phyloP scores from a whole-genome alignment of 2,797 vertebrate species.

The Muscicapa striata region DNA sequence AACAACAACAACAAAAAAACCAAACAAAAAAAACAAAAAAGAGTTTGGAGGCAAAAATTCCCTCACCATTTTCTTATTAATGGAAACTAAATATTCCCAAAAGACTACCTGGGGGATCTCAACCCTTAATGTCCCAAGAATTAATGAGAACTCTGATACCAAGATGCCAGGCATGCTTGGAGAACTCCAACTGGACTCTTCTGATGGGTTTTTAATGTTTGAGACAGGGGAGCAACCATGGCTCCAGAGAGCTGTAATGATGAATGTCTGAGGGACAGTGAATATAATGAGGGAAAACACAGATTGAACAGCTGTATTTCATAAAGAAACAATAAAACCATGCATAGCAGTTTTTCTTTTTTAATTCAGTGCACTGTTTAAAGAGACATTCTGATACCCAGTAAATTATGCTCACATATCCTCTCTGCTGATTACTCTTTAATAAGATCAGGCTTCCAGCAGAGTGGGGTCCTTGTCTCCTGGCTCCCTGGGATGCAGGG shows the following conservation, averaged over 20 bases:
- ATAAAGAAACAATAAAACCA: conserved; percentile 57
- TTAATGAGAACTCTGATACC: not conserved
- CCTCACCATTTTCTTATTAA: not conserved
- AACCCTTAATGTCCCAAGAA: not conserved
- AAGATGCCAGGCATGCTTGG: not conserved
- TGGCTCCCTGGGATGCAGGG: not conserved
- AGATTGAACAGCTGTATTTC: conserved; percentile 56
- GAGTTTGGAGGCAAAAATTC: not conserved
- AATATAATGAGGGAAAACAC: conserved; percentile 16
- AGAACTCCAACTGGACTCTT: conserved; percentile 46
- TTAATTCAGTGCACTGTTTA: conserved; percentile 26
- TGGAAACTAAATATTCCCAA: not conserved
- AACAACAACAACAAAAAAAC: not conserved
- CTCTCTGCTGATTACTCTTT: conserved; percentile 2
- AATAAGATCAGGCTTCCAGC: conserved; percentile 44
- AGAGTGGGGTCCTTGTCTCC: not conserved
- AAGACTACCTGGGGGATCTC: not conserved
- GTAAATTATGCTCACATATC: conserved; percentile 44
- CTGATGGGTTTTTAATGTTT: conserved; percentile 39
- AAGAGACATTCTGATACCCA: conserved; percentile 27
- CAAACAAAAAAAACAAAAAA: not conserved
- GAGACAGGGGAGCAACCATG: not conserved
- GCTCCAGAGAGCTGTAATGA: conserved; percentile 19
- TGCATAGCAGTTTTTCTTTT: conserved; percentile 24
- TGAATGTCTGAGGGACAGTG: conserved; percentile 28